Evolutionary conservation across 2,888 invertebrate species (phyloP), one percentile per base, ranked within the genome.

Genomic region (Kryphioiulus occultus): DNA sequence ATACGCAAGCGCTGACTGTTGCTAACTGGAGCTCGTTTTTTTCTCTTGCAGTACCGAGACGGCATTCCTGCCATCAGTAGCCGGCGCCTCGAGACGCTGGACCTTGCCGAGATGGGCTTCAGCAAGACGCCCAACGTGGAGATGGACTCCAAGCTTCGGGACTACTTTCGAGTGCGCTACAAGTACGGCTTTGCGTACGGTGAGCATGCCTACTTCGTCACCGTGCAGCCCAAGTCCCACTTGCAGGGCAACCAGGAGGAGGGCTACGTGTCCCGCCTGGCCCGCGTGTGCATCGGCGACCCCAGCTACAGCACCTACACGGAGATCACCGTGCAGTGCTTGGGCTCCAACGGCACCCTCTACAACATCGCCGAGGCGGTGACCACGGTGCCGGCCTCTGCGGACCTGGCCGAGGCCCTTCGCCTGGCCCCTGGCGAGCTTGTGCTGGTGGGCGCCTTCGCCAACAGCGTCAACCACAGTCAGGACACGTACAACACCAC

Each of bases 231-330:
- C 92, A 96, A 96, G 92, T 97, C 97, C 10, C 96, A 97, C 91
- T 93, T 97, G 88, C 96, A 96, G 88, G 96, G 96, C 83, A 96
- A 96, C 91, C 97, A 98, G 91, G 96, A 98, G 92, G 94, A 95
- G 88, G 97, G 97, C 4, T 98, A 96, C 93, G 95, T 97, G 87
- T 96, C 98, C 9, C 95, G 98, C 35, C 93, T 99, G 89, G 96
- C 98, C 0, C 94, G 99, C 78, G 96, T 98, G 88, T 99, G 99
- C 93, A 97, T 98, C 89, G 96, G 96, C 90, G 99, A 99, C 93
- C 95, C 96, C 32, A 96, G 97, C 92, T 99, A 98, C 92, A 97
- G 98, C 92, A 98, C 98, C 91, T 99, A 99, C 92, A 97, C 98
- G 0, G 99, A 99, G 93, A 96, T 99, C 87, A 98, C 98, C 22